A percentile compares a stretch with the other conserved stretches of the same genome.
Evolutionary conservation across 2,888 invertebrate species (phyloP).

Genomic region (Pyrgus malvae): DNA sequence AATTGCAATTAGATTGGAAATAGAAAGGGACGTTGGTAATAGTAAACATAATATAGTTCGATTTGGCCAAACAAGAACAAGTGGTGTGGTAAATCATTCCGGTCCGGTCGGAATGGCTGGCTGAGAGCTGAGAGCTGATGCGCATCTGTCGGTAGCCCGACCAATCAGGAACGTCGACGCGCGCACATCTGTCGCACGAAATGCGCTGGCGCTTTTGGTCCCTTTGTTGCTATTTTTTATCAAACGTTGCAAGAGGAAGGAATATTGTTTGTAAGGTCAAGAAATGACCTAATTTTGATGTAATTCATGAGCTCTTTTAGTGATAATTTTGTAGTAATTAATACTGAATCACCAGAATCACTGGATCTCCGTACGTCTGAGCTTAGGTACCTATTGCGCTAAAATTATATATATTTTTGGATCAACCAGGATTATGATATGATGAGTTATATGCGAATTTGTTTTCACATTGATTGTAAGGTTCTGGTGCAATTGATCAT

Average conservation of each 20-base stretch:
- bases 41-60: no score
- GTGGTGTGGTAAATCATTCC: constrained; percentile 23
- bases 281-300: constrained; percentile 20
- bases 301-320: neutral
- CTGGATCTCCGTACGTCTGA: no score
- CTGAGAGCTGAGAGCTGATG: constrained; percentile 19
- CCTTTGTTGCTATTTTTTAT: constrained; percentile 61
- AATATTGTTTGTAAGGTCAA: constrained; percentile 6
- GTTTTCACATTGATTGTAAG: no score
- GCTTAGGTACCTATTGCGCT: no score
- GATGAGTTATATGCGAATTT: no score
- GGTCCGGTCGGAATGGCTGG: constrained; percentile 31
- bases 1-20: no score
- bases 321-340: neutral
- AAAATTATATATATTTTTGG: no score
- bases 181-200: constrained; percentile 67
- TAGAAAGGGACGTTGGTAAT: no score
- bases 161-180: constrained; percentile 64
- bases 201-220: constrained; percentile 56
- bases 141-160: constrained; percentile 60
- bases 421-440: no score
- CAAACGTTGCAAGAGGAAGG: constrained; percentile 28
- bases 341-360: no score
- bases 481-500: no score
- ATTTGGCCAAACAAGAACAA: no score